Evolutionary conservation across 2,113 vertebrate species (phyloP).

Genomic region (Onychostoma macrolepis): DNA sequence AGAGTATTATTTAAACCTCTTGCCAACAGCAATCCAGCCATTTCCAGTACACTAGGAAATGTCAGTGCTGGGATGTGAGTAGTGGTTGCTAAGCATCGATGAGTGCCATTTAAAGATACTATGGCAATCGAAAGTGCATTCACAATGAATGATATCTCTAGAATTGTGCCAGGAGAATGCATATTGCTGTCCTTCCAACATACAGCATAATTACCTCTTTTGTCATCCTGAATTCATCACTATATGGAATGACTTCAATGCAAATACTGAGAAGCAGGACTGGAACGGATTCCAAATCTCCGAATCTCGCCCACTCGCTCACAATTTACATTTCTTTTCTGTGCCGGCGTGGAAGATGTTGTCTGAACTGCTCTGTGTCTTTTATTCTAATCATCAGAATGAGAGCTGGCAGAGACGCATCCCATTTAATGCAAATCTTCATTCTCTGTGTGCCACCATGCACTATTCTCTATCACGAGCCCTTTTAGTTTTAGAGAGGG

Average conservation of each 20-base stretch:
- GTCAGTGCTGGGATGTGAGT: background rate
- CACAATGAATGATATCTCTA: background rate
- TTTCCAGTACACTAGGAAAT: background rate
- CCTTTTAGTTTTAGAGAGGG: background rate
- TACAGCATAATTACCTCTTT: background rate
- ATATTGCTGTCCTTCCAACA: background rate
- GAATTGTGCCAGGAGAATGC: slow-evolving; percentile 17
- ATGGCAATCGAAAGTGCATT: slow-evolving; percentile 15
- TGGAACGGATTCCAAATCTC: background rate
- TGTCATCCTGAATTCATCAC: slow-evolving; percentile 26
- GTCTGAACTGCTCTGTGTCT: background rate
- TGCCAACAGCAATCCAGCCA: background rate
- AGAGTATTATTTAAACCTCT: background rate
- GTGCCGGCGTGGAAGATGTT: background rate
- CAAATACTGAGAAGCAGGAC: background rate
- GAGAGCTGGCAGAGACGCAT: background rate
- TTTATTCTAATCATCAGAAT: slow-evolving; percentile 1
- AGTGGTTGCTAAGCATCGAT: background rate
- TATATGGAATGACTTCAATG: background rate
- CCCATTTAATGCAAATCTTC: background rate
- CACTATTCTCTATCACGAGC: background rate
- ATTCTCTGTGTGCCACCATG: background rate
- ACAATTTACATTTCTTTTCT: slow-evolving; percentile 27
- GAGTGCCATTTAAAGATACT: slow-evolving; percentile 18
- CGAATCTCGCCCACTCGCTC: background rate